Evolutionary conservation across 2,888 invertebrate species (phyloP).

Genomic region (Eupeodes luniger): DNA sequence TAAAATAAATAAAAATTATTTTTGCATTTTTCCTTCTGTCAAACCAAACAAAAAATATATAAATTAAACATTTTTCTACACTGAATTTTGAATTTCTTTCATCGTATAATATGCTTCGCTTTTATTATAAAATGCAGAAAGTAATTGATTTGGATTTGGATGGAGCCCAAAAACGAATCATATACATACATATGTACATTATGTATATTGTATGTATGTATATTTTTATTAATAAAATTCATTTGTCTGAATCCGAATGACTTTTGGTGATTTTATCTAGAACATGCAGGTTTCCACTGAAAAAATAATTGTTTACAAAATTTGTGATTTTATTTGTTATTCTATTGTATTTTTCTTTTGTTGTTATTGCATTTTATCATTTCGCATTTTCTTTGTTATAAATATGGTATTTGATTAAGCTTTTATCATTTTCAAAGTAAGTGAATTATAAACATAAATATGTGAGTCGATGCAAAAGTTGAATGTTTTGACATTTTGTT

Average conservation of each 20-base stretch:
- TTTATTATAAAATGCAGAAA: conserved; percentile 14
- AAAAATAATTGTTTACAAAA: conserved; percentile 3
- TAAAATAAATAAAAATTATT: not conserved
- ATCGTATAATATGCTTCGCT: not conserved
- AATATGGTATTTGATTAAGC: not conserved
- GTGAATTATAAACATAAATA: not conserved
- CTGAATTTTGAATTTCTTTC: not conserved
- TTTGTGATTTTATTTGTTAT: conserved; percentile 2
- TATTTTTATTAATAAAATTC: too few species aligned
- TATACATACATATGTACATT: not conserved
- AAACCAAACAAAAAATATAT: not conserved
- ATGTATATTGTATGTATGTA: too few species aligned
- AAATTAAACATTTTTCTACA: conserved; percentile 5
- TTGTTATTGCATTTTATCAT: conserved; percentile 1
- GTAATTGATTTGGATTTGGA: conserved; percentile 23
- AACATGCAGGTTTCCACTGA: conserved; percentile 14
- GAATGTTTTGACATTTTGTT: not conserved
- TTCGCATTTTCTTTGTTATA: conserved; percentile 11
- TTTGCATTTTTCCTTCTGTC: not conserved
- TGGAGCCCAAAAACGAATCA: not conserved
- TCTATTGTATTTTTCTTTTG: not conserved
- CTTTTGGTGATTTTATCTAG: conserved; percentile 6
- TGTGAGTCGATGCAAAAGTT: conserved; percentile 6
- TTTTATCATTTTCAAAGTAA: conserved; percentile 1
- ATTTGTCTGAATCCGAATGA: not conserved